Conservation (phyloP, 2,113 vertebrate species). For the Sinocyclocheilus maitianheensis region DNA sequence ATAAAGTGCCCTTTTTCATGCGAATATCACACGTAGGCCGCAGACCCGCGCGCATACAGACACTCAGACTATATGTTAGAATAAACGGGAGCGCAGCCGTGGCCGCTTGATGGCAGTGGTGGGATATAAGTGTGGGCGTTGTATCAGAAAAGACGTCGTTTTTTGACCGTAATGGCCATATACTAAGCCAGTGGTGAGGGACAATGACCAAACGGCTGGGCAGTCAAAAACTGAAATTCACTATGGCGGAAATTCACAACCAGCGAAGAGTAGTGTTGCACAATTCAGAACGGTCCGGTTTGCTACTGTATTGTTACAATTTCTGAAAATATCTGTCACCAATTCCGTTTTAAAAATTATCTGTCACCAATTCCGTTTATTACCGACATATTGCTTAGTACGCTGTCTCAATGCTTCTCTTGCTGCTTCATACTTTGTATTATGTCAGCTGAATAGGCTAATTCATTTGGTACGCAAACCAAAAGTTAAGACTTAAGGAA, state of each 20-base stretch:
- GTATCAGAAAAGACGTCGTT: background rate
- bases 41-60: background rate
- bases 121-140: constrained; percentile 58
- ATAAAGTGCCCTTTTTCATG: background rate
- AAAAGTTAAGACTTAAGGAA: background rate
- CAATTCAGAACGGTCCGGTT: background rate
- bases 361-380: background rate
- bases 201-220: constrained; percentile 51
- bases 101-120: constrained; percentile 79
- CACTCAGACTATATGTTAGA: background rate
- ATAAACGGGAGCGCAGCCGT: background rate
- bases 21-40: background rate
- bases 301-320: background rate
- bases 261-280: constrained; percentile 43
- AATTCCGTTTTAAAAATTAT: background rate
- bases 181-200: constrained; percentile 52
- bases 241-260: constrained; percentile 48
- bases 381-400: background rate
- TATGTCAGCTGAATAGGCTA: background rate
- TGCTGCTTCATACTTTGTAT: background rate
- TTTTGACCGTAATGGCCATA: constrained; percentile 38
- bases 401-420: background rate
- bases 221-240: constrained; percentile 62
- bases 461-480: background rate
- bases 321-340: background rate